Percentiles rank a stretch among this genome's conserved stretches.
These are phyloP conservation scores for Chinchilla lanigera DNA, from an alignment of 2,113 vertebrate genomes.

Conservation along the genomic window DNA sequence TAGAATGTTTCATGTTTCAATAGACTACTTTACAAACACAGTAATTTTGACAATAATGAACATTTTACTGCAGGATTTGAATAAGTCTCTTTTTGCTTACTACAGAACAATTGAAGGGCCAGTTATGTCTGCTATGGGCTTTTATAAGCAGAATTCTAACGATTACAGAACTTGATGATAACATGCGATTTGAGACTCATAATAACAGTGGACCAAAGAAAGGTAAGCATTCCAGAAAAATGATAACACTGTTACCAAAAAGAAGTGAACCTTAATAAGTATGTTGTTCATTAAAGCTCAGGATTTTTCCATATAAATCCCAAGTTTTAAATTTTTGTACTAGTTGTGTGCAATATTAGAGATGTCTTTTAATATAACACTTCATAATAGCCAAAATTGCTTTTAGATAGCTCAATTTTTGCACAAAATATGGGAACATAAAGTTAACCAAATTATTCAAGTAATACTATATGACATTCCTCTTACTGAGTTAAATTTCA, in stretches of 20 bases:
- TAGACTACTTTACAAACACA: neutral
- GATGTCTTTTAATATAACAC: neutral
- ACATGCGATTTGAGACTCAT: neutral
- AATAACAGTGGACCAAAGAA: neutral
- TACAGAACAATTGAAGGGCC: neutral
- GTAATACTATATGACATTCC: neutral
- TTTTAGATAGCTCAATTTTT: neutral
- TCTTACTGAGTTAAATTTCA: neutral
- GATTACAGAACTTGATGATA: neutral
- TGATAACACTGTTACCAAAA: conserved; percentile 4
- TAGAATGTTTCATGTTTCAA: neutral
- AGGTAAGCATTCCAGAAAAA: conserved; percentile 41
- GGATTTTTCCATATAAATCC: neutral
- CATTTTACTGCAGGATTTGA: neutral
- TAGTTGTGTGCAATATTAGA: neutral
- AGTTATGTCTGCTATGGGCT: neutral
- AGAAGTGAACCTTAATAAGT: neutral
- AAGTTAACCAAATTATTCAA: neutral
- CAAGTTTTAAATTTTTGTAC: neutral
- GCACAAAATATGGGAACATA: neutral
- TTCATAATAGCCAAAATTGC: neutral
- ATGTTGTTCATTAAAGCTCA: neutral
- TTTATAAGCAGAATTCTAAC: neutral
- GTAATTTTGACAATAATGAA: conserved; percentile 3
- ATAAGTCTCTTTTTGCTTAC: neutral